A percentile compares a stretch with the other conserved stretches of the same genome.
Evolutionary conservation across 2,797 vertebrate genomes (phyloP).

Genomic region (Rhinoraja longicauda): DNA sequence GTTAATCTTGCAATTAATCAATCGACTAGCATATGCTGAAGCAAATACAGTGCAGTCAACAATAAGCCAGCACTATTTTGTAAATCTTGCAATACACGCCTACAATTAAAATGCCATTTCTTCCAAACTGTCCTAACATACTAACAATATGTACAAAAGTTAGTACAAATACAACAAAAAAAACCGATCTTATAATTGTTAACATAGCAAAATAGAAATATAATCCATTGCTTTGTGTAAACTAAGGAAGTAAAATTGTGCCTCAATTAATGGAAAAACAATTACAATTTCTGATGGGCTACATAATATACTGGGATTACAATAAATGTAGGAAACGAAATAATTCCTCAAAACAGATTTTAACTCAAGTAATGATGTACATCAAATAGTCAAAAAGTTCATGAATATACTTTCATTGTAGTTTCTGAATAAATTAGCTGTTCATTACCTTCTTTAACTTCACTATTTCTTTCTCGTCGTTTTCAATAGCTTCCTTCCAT

Average conservation of each 20-base stretch:
- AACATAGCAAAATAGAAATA: not conserved
- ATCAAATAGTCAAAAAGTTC: not conserved
- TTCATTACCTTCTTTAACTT: slow-evolving; percentile 63
- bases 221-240: not conserved
- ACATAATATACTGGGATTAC: not conserved
- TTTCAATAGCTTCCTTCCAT: slow-evolving; percentile 58
- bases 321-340: not conserved
- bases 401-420: not conserved
- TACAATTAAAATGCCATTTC: too few relatives aligned
- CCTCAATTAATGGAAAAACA: not conserved
- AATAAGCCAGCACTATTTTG: too few relatives aligned
- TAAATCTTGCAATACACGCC: too few relatives aligned
- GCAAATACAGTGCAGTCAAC: too few relatives aligned
- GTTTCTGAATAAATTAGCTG: not conserved
- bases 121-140: too few relatives aligned
- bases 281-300: not conserved
- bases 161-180: too few relatives aligned
- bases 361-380: not conserved
- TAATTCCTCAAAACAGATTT: not conserved
- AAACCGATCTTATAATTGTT: too few relatives aligned
- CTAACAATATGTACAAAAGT: too few relatives aligned
- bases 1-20: too few relatives aligned
- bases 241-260: not conserved
- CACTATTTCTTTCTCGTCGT: slow-evolving; percentile 55
- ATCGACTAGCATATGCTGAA: too few relatives aligned